phyloP scores from a whole-genome alignment of 2,888 invertebrate genomes.

The Trisateles emortualis region DNA sequence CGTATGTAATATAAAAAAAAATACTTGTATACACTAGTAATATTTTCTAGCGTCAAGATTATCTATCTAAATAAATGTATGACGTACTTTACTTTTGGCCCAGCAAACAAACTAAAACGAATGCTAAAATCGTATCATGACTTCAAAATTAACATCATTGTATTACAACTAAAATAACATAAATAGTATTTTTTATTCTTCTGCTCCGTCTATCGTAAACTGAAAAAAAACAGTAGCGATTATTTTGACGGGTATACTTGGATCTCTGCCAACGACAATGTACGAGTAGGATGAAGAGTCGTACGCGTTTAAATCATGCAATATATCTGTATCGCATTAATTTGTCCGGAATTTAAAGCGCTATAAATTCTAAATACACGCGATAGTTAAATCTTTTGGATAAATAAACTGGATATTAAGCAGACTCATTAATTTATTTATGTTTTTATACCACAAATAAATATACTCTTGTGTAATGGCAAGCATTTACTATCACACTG shows the following conservation, averaged over 20 bases:
- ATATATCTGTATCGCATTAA: constrained; percentile 34
- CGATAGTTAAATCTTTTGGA: background rate
- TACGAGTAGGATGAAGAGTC: constrained; percentile 18
- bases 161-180: constrained; percentile 7
- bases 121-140: background rate
- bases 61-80: too few relatives aligned
- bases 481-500: too few relatives aligned
- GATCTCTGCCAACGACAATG: constrained; percentile 32
- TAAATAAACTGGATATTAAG: background rate
- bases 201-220: constrained; percentile 38
- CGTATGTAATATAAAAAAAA: too few relatives aligned
- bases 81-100: background rate
- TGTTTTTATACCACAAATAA: too few relatives aligned
- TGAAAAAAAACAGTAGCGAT: constrained; percentile 31
- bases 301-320: constrained; percentile 17
- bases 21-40: too few relatives aligned
- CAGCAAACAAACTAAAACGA: background rate
- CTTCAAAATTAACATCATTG: constrained; percentile 1
- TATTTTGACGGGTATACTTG: constrained; percentile 42
- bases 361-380: background rate
- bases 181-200: constrained; percentile 6
- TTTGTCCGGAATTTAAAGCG: constrained; percentile 18
- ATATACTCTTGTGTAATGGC: too few relatives aligned
- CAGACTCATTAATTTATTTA: background rate
- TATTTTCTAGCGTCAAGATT: too few relatives aligned